Conservation (phyloP, 2,888 invertebrate species). For the Plagodis pulveraria region DNA sequence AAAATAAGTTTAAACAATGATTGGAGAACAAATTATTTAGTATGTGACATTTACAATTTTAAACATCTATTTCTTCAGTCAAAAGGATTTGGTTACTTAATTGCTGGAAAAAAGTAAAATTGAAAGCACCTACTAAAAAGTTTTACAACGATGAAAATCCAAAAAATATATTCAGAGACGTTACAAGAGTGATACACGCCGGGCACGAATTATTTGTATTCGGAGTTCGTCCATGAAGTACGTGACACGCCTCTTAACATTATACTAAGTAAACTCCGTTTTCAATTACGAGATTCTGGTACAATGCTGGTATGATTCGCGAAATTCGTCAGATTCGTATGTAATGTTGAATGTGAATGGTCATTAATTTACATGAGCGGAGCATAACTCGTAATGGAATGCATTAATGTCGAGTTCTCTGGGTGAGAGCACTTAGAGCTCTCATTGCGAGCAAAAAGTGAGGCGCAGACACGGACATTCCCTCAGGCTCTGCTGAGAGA, state of each 20-base stretch:
- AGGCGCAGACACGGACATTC: constrained; percentile 54
- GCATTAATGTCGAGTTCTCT: constrained; percentile 63
- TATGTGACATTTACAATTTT: no score
- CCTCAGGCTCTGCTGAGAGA: constrained; percentile 41
- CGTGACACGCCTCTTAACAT: constrained; percentile 70
- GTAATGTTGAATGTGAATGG: constrained; percentile 51
- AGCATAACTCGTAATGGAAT: constrained; percentile 66
- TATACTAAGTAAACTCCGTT: constrained; percentile 70
- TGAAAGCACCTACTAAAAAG: no score
- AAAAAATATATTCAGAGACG: constrained; percentile 34
- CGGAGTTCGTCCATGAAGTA: constrained; percentile 64
- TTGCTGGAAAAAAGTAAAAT: no score
- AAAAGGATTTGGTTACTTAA: no score
- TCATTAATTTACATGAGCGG: constrained; percentile 62
- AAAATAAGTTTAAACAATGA: no score
- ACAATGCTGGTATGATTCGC: constrained; percentile 52
- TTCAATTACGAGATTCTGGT: constrained; percentile 69
- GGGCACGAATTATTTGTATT: constrained; percentile 68
- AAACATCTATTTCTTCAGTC: no score
- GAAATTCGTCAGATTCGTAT: constrained; percentile 46
- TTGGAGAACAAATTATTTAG: no score
- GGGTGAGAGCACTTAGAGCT: constrained; percentile 59
- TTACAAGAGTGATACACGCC: constrained; percentile 62
- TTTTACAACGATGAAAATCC: neutral
- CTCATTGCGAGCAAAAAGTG: constrained; percentile 57